Base-by-base conservation (phyloP, 2,888 invertebrate species). In the Urechis unicinctus region DNA sequence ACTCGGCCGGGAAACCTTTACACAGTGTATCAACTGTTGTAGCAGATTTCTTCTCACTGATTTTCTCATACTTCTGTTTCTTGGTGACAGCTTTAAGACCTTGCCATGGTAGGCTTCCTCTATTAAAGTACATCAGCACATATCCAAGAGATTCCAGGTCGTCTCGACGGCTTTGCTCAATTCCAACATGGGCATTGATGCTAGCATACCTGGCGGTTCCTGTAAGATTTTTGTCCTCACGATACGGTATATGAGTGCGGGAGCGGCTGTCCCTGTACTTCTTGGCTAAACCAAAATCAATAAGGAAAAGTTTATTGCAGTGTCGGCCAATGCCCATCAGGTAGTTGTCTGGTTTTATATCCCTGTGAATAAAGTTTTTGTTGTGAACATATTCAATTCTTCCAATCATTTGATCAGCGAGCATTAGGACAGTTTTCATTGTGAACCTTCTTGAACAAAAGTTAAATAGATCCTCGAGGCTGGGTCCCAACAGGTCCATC, bases 251-350 rank as follows among this genome's bases (percentile, higher is more conserved):
- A 82, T 98, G 97, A 68, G 85, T 81, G 68, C 94, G 85, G 59
- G 93, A 88, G 73, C 91, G 87, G 67, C 88, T 87, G 80, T 98
- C 97, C 56, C 96, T 85, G 82, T 86, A 98, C 83, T 97, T 98
- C 83, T 98, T 98, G 66, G 98, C 97, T 78, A 98, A 83, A 46
- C 97, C 97, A 80, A 96, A 98, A 82, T 98, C 97, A 78, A 98
- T 97, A 80, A 98, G 86, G 83, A 95, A 97, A 60, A 98, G 84
- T 36, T 36, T 36, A 17, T 36, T 36, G 36, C 36, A 36, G 17
- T 36, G 9, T 36, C 74, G 61, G 28, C 76, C 76, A 58, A 74
- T 74, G n/a, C 76, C 76, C 82, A 82, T 82, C 43, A 82, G 74
- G 68, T 82, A 82, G 67, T 82, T 82, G 67, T 82, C 82, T 25